Percentiles rank a stretch among this genome's conserved stretches.
Conservation (phyloP, 2,888 invertebrate species). For the Lacanobia wlatinum region DNA sequence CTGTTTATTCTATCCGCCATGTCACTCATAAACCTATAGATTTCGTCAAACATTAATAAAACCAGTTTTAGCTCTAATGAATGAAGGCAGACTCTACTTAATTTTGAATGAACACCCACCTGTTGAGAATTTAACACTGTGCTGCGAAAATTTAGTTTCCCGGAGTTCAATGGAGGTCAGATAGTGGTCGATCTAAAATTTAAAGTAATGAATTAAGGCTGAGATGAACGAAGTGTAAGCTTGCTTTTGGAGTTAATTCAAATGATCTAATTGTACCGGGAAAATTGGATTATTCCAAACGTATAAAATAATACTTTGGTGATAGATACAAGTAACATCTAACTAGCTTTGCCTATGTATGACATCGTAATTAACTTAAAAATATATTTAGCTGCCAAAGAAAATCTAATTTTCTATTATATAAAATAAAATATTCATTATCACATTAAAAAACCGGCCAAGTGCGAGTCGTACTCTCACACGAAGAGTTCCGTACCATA, state of each 20-base stretch:
- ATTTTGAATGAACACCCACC: constrained; percentile 49
- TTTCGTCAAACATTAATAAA: constrained; percentile 60
- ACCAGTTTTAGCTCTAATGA: constrained; percentile 62
- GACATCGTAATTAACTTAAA: too few species aligned
- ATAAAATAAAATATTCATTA: too few species aligned
- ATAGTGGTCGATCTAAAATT: constrained; percentile 15
- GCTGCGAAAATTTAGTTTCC: constrained; percentile 53
- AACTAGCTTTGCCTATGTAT: too few species aligned
- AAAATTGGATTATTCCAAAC: neutral
- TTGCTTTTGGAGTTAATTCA: neutral
- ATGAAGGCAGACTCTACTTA: constrained; percentile 41
- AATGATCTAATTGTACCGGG: neutral
- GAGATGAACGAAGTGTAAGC: neutral
- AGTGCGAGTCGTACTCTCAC: too few species aligned
- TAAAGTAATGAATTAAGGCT: constrained; percentile 5
- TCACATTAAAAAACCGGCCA: too few species aligned
- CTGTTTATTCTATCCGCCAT: constrained; percentile 72
- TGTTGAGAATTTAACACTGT: constrained; percentile 46
- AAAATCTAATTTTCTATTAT: too few species aligned
- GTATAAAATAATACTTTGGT: neutral
- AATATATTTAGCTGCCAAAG: too few species aligned
- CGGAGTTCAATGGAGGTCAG: constrained; percentile 46
- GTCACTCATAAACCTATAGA: constrained; percentile 72
- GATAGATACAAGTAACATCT: too few species aligned
- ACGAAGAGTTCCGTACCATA: too few species aligned